phyloP scores from a whole-genome alignment of 2,113 vertebrate species.

The Suncus etruscus region DNA sequence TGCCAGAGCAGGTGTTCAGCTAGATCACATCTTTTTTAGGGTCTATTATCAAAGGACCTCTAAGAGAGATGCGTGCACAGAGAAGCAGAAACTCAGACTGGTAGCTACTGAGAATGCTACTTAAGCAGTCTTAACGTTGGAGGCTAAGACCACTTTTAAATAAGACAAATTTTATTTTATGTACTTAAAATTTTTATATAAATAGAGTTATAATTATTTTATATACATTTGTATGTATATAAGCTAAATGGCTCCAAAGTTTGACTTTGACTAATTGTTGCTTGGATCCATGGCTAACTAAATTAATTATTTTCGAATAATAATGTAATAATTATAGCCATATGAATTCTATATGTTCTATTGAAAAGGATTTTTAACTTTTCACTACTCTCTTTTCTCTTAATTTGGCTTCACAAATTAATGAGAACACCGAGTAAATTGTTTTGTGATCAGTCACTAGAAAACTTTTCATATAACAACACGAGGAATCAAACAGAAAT shows the following conservation, averaged over 20 bases:
- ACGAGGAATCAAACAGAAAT: not conserved
- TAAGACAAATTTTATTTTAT: not conserved
- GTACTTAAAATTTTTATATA: constrained; percentile 13
- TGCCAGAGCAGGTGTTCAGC: not conserved
- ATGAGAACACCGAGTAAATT: not conserved
- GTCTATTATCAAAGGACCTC: not conserved
- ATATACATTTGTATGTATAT: not conserved
- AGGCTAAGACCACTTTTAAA: not conserved
- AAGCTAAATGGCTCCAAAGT: not conserved
- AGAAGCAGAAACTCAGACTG: not conserved
- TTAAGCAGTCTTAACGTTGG: not conserved
- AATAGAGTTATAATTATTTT: not conserved
- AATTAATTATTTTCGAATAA: too few relatives aligned
- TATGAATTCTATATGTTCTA: not conserved
- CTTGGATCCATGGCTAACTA: too few relatives aligned
- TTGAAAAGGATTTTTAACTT: too few relatives aligned
- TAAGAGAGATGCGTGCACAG: not conserved
- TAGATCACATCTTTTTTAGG: not conserved
- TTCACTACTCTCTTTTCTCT: too few relatives aligned
- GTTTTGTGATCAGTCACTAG: not conserved
- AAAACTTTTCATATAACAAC: not conserved
- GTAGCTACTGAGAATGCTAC: not conserved
- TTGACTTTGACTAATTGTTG: too few relatives aligned
- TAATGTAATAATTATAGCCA: not conserved
- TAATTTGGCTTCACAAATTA: too few relatives aligned